Conservation (phyloP, 2,888 invertebrate species). For the Ornithoptera priamus region DNA sequence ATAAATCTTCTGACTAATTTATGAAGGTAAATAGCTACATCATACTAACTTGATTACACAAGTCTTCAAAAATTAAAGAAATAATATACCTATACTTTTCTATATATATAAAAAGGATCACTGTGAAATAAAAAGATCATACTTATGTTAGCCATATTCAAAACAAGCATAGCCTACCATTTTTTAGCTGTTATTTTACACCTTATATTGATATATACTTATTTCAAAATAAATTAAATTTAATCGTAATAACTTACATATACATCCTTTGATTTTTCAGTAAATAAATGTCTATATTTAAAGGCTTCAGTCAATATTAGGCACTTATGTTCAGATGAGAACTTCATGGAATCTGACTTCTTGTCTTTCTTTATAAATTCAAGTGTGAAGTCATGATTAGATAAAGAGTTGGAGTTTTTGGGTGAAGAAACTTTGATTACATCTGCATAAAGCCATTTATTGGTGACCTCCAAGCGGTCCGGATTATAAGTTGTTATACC, state of each 20-base stretch:
- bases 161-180: not conserved
- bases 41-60: too few species aligned
- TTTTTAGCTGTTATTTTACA: not conserved
- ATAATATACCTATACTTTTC: too few species aligned
- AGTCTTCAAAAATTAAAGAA: too few species aligned
- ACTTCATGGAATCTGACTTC: conserved; percentile 96
- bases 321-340: conserved; percentile 96
- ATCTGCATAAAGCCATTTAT: conserved; percentile 93
- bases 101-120: too few species aligned
- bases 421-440: conserved; percentile 85
- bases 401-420: conserved; percentile 76
- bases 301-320: conserved; percentile 95
- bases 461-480: conserved; percentile 84
- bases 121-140: too few species aligned
- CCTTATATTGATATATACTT: not conserved
- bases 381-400: conserved; percentile 87
- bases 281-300: conserved; percentile 87
- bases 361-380: conserved; percentile 90
- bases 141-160: not conserved
- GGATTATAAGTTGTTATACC: conserved; percentile 98
- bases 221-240: not conserved
- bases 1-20: too few species aligned
- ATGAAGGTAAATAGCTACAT: too few species aligned
- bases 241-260: conserved; percentile 78
- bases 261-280: conserved; percentile 89